A percentile compares a stretch with the other conserved stretches of the same genome.
phyloP scores from a whole-genome alignment of 2,113 vertebrate species.

The Gobio gobio region DNA sequence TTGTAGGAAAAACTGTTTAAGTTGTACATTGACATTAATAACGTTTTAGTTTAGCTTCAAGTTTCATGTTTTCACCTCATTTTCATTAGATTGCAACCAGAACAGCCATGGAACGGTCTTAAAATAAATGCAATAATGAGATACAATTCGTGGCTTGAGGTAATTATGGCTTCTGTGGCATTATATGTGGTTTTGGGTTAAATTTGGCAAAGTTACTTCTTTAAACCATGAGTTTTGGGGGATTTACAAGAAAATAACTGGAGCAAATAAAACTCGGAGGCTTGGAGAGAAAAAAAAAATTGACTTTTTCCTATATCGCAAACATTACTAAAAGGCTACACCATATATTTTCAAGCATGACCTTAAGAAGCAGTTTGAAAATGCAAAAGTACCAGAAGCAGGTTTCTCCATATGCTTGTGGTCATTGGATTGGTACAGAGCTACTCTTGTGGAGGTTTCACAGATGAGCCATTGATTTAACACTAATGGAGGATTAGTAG shows the following conservation, averaged over 20 bases:
- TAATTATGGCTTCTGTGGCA: slow-evolving; percentile 35
- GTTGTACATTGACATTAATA: slow-evolving; percentile 6
- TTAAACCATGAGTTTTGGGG: slow-evolving; percentile 26
- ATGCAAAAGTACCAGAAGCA: neutral
- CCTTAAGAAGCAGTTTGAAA: neutral
- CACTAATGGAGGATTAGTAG: slow-evolving; percentile 45
- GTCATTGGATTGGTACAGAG: neutral
- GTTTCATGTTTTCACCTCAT: slow-evolving; percentile 37
- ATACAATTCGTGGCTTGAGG: slow-evolving; percentile 20
- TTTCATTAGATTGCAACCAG: slow-evolving; percentile 34
- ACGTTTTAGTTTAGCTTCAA: slow-evolving; percentile 17
- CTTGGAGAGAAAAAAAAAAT: neutral
- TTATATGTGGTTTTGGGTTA: slow-evolving; percentile 31
- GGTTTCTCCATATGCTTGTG: neutral
- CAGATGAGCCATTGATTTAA: slow-evolving; percentile 39
- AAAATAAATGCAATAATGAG: slow-evolving; percentile 38
- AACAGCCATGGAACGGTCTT: slow-evolving; percentile 27
- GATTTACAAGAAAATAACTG: slow-evolving; percentile 31
- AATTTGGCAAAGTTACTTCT: slow-evolving; percentile 24
- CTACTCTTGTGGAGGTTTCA: slow-evolving; percentile 21
- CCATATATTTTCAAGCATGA: neutral
- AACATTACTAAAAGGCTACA: neutral
- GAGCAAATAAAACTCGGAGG: slow-evolving; percentile 25
- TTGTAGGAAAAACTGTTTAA: neutral
- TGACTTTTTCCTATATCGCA: neutral